Conservation (phyloP, 2,113 vertebrate genomes). For the Aplodontia rufa region DNA sequence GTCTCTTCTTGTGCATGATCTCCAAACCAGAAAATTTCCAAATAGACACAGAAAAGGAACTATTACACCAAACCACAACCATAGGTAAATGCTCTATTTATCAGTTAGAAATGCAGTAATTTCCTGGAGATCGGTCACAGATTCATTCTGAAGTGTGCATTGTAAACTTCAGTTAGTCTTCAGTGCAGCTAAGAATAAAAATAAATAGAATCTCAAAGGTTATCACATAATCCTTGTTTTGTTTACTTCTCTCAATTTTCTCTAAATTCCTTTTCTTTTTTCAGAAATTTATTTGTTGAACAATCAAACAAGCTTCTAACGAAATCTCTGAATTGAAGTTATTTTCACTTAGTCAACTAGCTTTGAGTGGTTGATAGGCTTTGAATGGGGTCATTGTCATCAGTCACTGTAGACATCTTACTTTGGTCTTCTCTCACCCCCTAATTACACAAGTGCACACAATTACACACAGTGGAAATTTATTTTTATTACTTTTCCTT, state of each 20-base stretch:
- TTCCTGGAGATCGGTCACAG: background rate
- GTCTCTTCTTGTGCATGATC: background rate
- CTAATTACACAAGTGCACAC: background rate
- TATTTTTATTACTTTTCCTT: background rate
- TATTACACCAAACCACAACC: background rate
- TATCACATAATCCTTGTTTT: background rate
- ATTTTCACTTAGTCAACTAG: background rate
- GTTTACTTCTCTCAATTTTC: background rate
- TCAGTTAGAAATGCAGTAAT: background rate
- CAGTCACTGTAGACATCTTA: background rate
- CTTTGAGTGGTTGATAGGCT: background rate
- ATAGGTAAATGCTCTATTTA: background rate
- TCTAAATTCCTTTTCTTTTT: too few relatives aligned
- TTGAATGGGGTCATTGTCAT: background rate
- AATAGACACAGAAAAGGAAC: constrained; percentile 8
- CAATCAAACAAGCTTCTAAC: too few relatives aligned
- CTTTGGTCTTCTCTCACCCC: background rate
- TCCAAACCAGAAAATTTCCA: constrained; percentile 53
- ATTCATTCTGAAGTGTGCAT: background rate
- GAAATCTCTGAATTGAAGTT: too few relatives aligned
- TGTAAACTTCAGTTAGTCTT: background rate
- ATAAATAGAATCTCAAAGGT: background rate
- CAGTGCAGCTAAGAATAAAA: background rate
- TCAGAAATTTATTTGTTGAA: too few relatives aligned
- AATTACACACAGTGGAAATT: background rate